Evolutionary conservation across 35 echinoderm and acorn worm species (phyloP).

Genomic region (Hemicentrotus pulcherrimus): DNA sequence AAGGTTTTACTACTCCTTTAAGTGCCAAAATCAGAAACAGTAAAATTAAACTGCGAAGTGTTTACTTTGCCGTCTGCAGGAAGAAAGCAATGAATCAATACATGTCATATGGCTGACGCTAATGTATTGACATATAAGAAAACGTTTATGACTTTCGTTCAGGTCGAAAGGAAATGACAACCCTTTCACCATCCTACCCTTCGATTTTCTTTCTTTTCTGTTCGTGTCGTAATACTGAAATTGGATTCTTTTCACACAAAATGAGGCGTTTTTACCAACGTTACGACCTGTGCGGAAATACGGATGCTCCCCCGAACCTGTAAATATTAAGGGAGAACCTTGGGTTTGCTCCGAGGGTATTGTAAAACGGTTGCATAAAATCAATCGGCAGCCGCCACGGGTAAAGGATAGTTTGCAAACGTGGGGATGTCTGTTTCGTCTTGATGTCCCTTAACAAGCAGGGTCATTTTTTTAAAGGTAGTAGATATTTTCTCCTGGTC

Average conservation of each 20-base stretch:
- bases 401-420: neutral
- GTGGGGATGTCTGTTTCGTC: neutral
- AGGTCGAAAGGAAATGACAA: conserved; percentile 17
- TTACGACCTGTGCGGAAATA: neutral
- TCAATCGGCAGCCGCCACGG: neutral
- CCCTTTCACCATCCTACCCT: neutral
- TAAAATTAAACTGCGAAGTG: conserved; percentile 5
- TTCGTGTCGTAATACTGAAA: conserved; percentile 12
- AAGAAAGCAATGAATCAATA: conserved; percentile 5
- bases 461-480: neutral
- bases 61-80: neutral
- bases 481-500: neutral
- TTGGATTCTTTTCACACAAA: neutral
- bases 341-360: neutral
- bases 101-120: neutral
- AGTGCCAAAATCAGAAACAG: neutral
- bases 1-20: neutral
- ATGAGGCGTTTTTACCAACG: neutral
- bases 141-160: conserved; percentile 7
- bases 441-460: neutral
- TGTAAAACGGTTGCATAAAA: conserved; percentile 10
- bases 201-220: conserved; percentile 2
- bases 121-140: conserved; percentile 14
- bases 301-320: neutral
- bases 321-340: neutral